These are phyloP conservation scores for Rugalucina vietnamica DNA, from an alignment of 2,888 invertebrate genomes.

Conservation along the genomic window DNA sequence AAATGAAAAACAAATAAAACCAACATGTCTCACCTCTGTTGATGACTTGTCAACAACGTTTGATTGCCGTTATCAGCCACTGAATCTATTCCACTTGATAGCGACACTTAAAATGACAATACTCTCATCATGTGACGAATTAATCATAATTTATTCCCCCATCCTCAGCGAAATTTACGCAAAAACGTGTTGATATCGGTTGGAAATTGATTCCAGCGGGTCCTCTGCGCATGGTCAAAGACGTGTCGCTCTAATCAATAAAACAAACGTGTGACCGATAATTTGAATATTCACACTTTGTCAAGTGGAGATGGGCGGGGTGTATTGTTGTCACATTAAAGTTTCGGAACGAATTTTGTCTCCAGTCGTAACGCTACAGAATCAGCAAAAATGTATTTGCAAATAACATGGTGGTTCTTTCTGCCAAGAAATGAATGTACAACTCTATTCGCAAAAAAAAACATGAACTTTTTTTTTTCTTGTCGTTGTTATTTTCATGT, in stretches of 20 bases:
- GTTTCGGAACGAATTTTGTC: not conserved
- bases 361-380: not conserved
- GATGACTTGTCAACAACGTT: not conserved
- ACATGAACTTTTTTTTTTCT: too few species aligned
- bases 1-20: not conserved
- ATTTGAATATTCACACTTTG: constrained; percentile 42
- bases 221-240: not conserved
- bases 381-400: not conserved
- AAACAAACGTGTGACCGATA: constrained; percentile 22
- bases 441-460: too few species aligned
- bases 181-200: not conserved
- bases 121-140: constrained; percentile 42
- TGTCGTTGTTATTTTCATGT: too few species aligned
- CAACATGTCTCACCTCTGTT: constrained; percentile 22
- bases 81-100: not conserved
- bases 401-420: too few species aligned
- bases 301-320: constrained; percentile 38
- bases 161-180: constrained; percentile 5
- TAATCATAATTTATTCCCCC: constrained; percentile 60
- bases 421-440: too few species aligned
- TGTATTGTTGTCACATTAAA: not conserved
- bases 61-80: not conserved
- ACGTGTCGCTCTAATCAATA: constrained; percentile 7
- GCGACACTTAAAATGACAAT: constrained; percentile 13
- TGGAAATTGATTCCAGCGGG: not conserved